phyloP scores from a whole-genome alignment of 2,113 vertebrate species.

The Castor canadensis region DNA sequence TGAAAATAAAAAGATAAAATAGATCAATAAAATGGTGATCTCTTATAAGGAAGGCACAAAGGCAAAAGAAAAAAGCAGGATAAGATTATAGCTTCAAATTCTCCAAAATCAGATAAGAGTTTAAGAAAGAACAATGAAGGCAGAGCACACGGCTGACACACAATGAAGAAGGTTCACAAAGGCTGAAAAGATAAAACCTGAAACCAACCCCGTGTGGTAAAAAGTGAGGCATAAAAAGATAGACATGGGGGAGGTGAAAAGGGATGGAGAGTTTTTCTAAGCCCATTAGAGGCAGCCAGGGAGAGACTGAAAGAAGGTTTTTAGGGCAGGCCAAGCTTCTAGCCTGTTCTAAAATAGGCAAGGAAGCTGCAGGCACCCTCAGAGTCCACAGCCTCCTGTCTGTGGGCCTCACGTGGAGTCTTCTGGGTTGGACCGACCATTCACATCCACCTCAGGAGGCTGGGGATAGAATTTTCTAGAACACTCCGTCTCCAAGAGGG shows the following conservation, averaged over 20 bases:
- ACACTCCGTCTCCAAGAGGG: background rate
- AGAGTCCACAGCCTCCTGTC: too few relatives aligned
- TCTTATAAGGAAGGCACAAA: background rate
- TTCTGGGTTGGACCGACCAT: background rate
- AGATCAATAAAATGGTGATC: background rate
- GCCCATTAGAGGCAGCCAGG: background rate
- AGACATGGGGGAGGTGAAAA: background rate
- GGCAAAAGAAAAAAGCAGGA: background rate
- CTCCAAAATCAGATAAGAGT: background rate
- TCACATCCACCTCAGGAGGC: background rate
- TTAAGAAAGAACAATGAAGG: background rate
- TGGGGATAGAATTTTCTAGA: slow-evolving; percentile 21
- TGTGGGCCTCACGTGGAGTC: fast-evolving
- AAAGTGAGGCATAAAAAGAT: background rate
- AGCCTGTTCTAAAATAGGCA: slow-evolving; percentile 35
- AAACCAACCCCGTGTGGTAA: background rate
- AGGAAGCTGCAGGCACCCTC: background rate
- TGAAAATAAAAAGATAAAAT: background rate
- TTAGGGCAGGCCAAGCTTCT: slow-evolving; percentile 12
- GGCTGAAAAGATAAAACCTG: background rate
- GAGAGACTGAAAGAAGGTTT: slow-evolving; percentile 55
- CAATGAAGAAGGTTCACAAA: background rate
- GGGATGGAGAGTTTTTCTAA: background rate
- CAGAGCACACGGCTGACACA: background rate
- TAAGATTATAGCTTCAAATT: background rate